Evolutionary conservation across 2,888 invertebrate genomes (phyloP).

Genomic region (Eledone cirrhosa): DNA sequence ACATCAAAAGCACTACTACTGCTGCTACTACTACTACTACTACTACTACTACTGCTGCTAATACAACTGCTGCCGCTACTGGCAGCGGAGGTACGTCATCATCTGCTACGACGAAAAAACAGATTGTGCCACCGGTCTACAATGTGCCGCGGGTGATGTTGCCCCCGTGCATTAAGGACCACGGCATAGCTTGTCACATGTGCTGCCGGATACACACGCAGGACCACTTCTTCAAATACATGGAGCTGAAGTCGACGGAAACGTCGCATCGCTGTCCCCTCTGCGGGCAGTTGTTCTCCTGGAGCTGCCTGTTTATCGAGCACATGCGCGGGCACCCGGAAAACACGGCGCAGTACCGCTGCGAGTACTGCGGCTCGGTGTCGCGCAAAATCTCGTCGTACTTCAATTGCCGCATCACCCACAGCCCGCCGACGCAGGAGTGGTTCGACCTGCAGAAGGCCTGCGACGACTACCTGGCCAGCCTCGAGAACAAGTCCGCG

Average conservation of each 20-base stretch:
- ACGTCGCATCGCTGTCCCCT: neutral
- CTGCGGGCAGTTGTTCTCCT: neutral
- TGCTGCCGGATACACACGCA: neutral
- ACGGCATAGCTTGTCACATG: conserved; percentile 9
- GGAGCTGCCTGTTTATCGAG: conserved; percentile 21
- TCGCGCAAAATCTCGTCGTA: conserved; percentile 15
- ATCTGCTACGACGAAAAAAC: no score
- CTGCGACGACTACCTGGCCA: conserved; percentile 19
- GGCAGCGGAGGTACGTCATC: no score
- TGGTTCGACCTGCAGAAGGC: conserved; percentile 21
- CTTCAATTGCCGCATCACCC: conserved; percentile 14
- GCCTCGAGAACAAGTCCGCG: neutral
- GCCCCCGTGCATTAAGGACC: conserved; percentile 13
- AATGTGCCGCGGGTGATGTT: conserved; percentile 11
- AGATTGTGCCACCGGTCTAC: neutral
- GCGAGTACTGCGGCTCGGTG: conserved; percentile 13
- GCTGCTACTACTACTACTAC: neutral
- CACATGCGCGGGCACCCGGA: conserved; percentile 10
- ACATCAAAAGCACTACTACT: no score
- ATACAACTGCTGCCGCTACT: neutral
- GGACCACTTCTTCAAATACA: conserved; percentile 16
- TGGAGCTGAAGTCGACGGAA: conserved; percentile 12
- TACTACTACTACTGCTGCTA: neutral
- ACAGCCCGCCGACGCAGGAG: neutral
- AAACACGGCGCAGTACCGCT: conserved; percentile 17